Conservation (phyloP, 2,797 vertebrate species). For the Podarcis siculus region DNA sequence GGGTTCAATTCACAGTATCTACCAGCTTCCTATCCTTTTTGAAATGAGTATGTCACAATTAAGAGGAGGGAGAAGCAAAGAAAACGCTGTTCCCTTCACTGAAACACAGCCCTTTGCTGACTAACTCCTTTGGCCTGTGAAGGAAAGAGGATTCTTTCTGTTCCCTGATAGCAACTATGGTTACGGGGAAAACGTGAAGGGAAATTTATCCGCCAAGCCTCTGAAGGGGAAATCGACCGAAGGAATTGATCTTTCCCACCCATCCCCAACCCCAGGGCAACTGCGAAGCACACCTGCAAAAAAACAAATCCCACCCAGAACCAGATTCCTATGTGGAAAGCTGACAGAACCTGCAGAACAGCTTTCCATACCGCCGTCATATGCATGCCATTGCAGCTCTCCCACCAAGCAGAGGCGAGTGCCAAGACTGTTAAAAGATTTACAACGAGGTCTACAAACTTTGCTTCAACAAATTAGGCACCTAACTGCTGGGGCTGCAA, state of each 20-base stretch:
- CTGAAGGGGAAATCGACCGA: background rate
- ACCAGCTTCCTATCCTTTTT: no score
- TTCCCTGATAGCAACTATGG: background rate
- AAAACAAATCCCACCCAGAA: background rate
- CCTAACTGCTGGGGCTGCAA: background rate
- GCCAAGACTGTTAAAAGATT: background rate
- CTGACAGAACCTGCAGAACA: constrained; percentile 7
- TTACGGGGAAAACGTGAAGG: background rate
- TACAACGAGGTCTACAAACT: background rate
- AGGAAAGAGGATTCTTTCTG: background rate
- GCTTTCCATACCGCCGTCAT: background rate
- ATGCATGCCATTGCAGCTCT: background rate
- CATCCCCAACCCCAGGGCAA: background rate
- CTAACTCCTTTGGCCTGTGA: background rate
- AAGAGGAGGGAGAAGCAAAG: background rate
- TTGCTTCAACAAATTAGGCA: background rate
- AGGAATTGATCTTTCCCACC: background rate
- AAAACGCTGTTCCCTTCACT: background rate
- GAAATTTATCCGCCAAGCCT: background rate
- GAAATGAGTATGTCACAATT: background rate
- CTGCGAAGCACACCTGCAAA: background rate
- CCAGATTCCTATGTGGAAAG: background rate
- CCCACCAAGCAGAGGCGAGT: background rate
- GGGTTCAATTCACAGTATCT: no score
- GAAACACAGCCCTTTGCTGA: no score